A percentile compares a stretch with the other conserved stretches of the same genome.
Evolutionary conservation across 1,140 invertebrate genomes (phyloP).

Genomic region (Wasmannia auropunctata): DNA sequence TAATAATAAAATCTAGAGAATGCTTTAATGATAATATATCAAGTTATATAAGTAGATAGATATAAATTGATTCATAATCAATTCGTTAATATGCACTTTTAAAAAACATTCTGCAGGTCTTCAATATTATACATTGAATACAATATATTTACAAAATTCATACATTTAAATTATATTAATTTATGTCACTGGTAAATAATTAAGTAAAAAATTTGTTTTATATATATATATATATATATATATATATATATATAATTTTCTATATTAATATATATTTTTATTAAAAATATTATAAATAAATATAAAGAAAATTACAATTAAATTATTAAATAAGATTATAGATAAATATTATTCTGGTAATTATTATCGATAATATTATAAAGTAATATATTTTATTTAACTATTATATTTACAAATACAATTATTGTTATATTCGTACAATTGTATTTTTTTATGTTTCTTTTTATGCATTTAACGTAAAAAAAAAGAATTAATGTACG

Average conservation of each 20-base stretch:
- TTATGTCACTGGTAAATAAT: neutral
- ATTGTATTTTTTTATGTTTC: neutral
- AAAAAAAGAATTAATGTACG: neutral
- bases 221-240: neutral
- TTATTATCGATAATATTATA: neutral
- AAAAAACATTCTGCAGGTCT: neutral
- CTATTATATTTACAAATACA: neutral
- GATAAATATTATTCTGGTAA: neutral
- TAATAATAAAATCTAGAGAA: neutral
- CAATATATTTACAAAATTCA: neutral
- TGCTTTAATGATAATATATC: neutral
- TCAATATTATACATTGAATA: neutral
- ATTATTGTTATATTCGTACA: neutral
- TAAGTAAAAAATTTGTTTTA: neutral
- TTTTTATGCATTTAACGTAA: neutral
- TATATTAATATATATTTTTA: neutral
- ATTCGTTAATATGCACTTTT: neutral
- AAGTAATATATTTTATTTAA: constrained; percentile 8
- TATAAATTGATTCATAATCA: neutral
- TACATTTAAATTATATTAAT: neutral
- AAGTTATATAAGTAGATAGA: neutral
- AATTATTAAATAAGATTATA: neutral
- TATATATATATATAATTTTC: neutral
- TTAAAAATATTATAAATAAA: neutral
- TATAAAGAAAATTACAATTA: neutral